These are phyloP conservation scores for Margarornis squamiger DNA, from an alignment of 2,797 vertebrate genomes.

Conservation along the genomic window DNA sequence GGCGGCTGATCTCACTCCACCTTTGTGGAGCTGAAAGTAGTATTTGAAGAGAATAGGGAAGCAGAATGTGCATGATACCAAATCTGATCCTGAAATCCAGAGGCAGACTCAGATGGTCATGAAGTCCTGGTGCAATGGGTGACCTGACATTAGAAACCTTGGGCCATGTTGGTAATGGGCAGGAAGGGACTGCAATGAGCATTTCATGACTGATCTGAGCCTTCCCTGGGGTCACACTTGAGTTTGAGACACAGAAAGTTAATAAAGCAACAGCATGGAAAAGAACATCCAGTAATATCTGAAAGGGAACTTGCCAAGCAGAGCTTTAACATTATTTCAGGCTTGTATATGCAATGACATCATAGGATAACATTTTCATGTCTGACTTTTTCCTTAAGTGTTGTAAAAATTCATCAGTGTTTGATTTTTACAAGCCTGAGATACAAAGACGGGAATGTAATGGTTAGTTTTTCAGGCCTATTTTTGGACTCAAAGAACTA, in stretches of 20 bases:
- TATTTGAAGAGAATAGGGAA: not conserved
- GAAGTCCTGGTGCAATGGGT: not conserved
- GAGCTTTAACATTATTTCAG: not conserved
- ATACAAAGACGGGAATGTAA: not conserved
- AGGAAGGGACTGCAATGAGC: not conserved
- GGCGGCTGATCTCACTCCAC: not conserved
- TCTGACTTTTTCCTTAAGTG: not conserved
- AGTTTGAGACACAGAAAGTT: not conserved
- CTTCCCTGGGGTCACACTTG: not conserved
- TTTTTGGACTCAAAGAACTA: not conserved
- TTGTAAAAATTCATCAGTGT: not conserved
- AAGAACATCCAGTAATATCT: not conserved
- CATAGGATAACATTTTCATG: not conserved
- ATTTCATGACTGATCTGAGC: not conserved
- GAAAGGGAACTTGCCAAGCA: not conserved
- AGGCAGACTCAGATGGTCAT: too few relatives aligned
- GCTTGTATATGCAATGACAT: not conserved
- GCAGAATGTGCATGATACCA: not conserved
- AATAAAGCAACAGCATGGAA: not conserved
- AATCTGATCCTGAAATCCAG: not conserved
- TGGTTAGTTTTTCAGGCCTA: not conserved
- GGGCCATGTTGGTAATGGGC: not conserved
- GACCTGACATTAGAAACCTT: not conserved
- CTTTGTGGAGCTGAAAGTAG: not conserved
- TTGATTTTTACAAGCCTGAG: not conserved